Evolutionary conservation across 2,113 vertebrate genomes (phyloP).

Genomic region (Gymnarchus niloticus): DNA sequence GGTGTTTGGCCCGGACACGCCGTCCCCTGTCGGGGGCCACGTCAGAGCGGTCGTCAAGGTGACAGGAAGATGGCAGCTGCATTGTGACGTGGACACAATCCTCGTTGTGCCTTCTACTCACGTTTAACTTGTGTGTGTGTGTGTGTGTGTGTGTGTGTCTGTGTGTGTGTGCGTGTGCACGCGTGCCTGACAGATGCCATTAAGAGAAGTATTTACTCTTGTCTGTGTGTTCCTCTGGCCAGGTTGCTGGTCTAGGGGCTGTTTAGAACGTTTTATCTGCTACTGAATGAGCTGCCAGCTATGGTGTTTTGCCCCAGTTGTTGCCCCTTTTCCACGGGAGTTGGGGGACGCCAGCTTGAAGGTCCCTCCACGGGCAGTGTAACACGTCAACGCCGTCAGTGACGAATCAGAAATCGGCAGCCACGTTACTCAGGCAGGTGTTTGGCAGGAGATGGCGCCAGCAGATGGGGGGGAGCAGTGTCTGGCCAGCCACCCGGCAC

Average conservation of each 20-base stretch:
- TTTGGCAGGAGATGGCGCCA: not conserved
- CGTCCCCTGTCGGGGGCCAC: not conserved
- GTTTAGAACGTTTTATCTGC: not conserved
- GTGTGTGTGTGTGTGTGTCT: too few species aligned
- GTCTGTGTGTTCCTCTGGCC: too few species aligned
- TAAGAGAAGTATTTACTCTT: not conserved
- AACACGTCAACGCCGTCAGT: too few species aligned
- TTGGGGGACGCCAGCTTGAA: too few species aligned
- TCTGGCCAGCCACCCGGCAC: not conserved
- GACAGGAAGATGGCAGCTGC: not conserved
- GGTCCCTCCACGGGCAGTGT: not conserved
- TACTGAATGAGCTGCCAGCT: not conserved
- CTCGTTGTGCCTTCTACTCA: not conserved
- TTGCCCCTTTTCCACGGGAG: too few species aligned
- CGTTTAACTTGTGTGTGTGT: not conserved
- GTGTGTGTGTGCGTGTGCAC: too few species aligned
- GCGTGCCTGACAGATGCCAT: not conserved
- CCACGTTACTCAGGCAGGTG: not conserved
- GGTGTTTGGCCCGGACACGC: not conserved
- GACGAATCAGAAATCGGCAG: not conserved
- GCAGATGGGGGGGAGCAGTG: not conserved
- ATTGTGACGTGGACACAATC: not conserved
- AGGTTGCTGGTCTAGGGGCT: not conserved
- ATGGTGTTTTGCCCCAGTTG: not conserved
- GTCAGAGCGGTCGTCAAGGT: not conserved